Evolutionary conservation across 2,888 invertebrate genomes (phyloP).

Genomic region (Unio delphinus): DNA sequence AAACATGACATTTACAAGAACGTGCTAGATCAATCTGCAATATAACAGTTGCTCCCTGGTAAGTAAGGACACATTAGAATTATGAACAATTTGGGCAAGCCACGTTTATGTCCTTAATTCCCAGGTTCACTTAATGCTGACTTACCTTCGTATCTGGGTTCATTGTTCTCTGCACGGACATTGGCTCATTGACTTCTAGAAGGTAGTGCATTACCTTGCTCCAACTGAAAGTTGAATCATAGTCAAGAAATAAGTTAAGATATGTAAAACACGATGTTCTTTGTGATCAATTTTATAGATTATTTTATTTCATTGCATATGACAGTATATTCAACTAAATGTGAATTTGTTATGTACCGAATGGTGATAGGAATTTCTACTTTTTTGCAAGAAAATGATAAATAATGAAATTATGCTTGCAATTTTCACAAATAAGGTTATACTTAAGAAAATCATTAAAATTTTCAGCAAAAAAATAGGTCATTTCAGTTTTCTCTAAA

Average conservation of each 20-base stretch:
- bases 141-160: conserved; percentile 51
- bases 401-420: neutral
- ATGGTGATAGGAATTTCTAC: neutral
- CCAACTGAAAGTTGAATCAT: conserved; percentile 78
- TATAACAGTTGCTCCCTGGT: neutral
- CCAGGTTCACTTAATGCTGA: too few species aligned
- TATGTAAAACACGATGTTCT: neutral
- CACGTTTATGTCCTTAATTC: too few species aligned
- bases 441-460: too few species aligned
- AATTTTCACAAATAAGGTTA: neutral
- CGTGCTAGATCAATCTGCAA: neutral
- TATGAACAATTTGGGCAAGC: neutral
- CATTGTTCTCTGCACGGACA: conserved; percentile 55
- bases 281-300: too few species aligned
- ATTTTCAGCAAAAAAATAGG: too few species aligned
- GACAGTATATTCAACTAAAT: too few species aligned
- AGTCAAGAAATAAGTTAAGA: neutral
- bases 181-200: conserved; percentile 76
- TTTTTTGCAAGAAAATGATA: too few species aligned
- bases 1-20: too few species aligned
- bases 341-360: too few species aligned
- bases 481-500: too few species aligned
- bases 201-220: conserved; percentile 85
- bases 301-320: too few species aligned
- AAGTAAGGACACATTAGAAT: neutral